phyloP scores from a whole-genome alignment of 1,140 invertebrate genomes.

The Brachionus asplanchnoidis region DNA sequence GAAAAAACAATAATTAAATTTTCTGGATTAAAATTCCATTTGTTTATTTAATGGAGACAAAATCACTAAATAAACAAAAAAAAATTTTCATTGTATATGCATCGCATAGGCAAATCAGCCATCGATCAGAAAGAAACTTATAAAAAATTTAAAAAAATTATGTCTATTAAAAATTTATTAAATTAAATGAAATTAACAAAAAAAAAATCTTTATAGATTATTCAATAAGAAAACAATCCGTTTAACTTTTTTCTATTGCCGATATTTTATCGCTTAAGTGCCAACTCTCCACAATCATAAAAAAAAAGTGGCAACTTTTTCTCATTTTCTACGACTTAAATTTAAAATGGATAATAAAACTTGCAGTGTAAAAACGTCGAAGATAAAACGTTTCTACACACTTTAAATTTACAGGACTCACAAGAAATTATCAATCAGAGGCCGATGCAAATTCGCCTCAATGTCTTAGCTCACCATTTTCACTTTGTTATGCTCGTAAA shows the following conservation, averaged over 20 bases:
- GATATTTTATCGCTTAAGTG: slow-evolving; percentile 4
- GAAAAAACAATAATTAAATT: not conserved
- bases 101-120: not conserved
- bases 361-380: slow-evolving; percentile 23
- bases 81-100: not conserved
- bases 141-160: not conserved
- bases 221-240: not conserved
- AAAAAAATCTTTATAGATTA: not conserved
- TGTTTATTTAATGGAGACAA: not conserved
- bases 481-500: slow-evolving; percentile 34
- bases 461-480: not conserved
- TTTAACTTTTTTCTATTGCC: not conserved
- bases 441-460: not conserved
- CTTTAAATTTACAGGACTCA: slow-evolving; percentile 9
- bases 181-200: not conserved
- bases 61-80: not conserved
- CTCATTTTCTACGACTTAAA: not conserved
- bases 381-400: not conserved
- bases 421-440: not conserved
- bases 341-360: slow-evolving; percentile 36
- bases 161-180: not conserved
- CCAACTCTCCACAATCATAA: not conserved
- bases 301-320: slow-evolving; percentile 7
- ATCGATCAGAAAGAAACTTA: not conserved
- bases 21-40: not conserved